Conservation (phyloP, 92 coral and sea anemone genomes). For the Umimayanthus kanabou region DNA sequence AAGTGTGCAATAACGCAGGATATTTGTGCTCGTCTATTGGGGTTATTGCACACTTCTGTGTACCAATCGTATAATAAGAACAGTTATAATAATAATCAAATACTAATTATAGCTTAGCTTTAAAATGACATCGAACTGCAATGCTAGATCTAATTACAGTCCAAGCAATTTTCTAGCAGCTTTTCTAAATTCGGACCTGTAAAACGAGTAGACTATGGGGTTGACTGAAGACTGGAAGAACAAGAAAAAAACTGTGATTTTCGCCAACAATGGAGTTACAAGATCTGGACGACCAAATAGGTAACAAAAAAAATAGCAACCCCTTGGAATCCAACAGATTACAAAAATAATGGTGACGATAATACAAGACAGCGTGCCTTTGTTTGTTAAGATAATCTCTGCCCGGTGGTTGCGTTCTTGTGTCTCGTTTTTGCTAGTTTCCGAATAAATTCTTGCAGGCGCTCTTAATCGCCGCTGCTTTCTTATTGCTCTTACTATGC, state of each 20-base stretch:
- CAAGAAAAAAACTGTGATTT: conserved; percentile 63
- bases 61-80: too few species aligned
- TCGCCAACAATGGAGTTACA: conserved; percentile 46
- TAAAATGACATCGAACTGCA: too few species aligned
- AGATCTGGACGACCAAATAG: conserved; percentile 53
- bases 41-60: too few species aligned
- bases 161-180: conserved; percentile 51
- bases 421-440: conserved; percentile 1
- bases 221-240: conserved; percentile 69
- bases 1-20: too few species aligned
- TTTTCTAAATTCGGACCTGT: conserved; percentile 68
- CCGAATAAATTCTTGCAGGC: not conserved
- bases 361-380: conserved; percentile 59
- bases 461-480: conserved; percentile 31
- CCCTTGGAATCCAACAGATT: conserved; percentile 69
- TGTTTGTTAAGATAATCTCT: conserved; percentile 29
- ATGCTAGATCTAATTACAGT: not conserved
- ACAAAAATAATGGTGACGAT: conserved; percentile 57
- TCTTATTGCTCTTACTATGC: conserved; percentile 57
- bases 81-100: too few species aligned
- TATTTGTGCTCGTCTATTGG: too few species aligned
- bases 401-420: conserved; percentile 4
- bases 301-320: conserved; percentile 47
- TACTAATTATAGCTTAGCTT: too few species aligned
- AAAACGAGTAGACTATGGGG: conserved; percentile 71